These are phyloP conservation scores for Pelecanus crispus DNA, from an alignment of 2,113 vertebrate species.

Conservation along the genomic window DNA sequence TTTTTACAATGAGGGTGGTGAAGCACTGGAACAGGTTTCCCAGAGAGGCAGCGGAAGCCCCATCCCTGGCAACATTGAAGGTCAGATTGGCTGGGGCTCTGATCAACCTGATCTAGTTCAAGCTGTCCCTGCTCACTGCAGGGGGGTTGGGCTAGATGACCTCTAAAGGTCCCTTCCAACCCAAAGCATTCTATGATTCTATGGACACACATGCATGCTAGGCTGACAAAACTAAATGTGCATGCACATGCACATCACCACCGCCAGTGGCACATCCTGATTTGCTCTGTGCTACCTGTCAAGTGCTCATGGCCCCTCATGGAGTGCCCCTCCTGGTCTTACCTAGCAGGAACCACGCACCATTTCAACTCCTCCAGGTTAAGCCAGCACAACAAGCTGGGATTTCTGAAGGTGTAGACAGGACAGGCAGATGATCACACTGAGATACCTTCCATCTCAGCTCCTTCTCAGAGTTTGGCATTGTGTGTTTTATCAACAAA, in stretches of 20 bases:
- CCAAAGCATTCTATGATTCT: too few relatives aligned
- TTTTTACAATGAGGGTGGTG: too few relatives aligned
- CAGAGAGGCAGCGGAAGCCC: too few relatives aligned
- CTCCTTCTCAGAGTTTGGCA: background rate
- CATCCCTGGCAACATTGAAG: too few relatives aligned
- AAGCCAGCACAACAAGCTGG: background rate
- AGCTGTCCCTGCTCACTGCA: too few relatives aligned
- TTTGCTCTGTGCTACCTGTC: background rate
- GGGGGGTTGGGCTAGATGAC: too few relatives aligned
- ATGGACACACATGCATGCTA: too few relatives aligned
- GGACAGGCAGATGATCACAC: background rate
- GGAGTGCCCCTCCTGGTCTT: background rate
- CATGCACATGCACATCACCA: fast-evolving
- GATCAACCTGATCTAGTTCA: too few relatives aligned
- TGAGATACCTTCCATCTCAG: background rate
- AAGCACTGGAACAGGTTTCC: too few relatives aligned
- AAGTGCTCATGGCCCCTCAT: background rate
- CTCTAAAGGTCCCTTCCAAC: too few relatives aligned
- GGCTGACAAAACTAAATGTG: background rate
- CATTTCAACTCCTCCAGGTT: background rate
- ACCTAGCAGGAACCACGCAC: background rate
- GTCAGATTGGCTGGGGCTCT: too few relatives aligned
- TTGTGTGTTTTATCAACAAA: conserved; percentile 41
- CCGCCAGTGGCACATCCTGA: fast-evolving
- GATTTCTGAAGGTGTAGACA: background rate